Evolutionary conservation across 2,797 vertebrate species (phyloP).

Genomic region (Micropoecilia bifurca): DNA sequence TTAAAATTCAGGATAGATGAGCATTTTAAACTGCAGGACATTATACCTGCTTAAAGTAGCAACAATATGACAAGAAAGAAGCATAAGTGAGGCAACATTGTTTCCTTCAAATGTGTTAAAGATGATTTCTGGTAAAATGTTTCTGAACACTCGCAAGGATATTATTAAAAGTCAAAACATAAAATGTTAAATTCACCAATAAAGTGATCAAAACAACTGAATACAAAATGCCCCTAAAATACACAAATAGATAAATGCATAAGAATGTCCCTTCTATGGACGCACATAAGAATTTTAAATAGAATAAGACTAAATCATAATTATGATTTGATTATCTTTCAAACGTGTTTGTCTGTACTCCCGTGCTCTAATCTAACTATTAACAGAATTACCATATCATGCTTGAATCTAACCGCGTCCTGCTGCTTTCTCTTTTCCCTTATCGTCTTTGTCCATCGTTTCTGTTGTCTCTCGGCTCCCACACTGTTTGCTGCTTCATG

Average conservation of each 20-base stretch:
- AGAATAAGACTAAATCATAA: background rate
- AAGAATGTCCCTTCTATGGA: background rate
- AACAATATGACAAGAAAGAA: slow-evolving; percentile 6
- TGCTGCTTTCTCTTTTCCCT: slow-evolving; percentile 40
- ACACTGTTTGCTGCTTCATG: slow-evolving; percentile 19
- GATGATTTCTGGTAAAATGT: background rate
- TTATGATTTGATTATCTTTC: background rate
- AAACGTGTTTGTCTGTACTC: slow-evolving; percentile 5
- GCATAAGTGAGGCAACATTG: background rate
- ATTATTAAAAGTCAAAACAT: background rate
- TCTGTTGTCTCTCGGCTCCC: slow-evolving; percentile 20
- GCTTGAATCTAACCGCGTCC: slow-evolving; percentile 1
- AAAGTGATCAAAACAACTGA: background rate
- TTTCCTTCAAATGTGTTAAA: background rate
- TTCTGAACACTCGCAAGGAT: background rate
- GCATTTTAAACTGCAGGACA: slow-evolving; percentile 33
- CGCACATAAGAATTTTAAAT: background rate
- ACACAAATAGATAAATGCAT: background rate
- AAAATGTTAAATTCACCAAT: background rate
- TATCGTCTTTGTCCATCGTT: slow-evolving; percentile 23
- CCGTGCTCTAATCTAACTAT: slow-evolving; percentile 41
- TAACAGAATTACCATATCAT: slow-evolving; percentile 38
- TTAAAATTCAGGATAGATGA: slow-evolving; percentile 36
- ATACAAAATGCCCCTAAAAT: background rate
- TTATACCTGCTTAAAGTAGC: slow-evolving; percentile 34